A percentile compares a stretch with the other conserved stretches of the same genome.
Evolutionary conservation across 2,797 vertebrate species (phyloP).

Genomic region (Galagoides demidoff): DNA sequence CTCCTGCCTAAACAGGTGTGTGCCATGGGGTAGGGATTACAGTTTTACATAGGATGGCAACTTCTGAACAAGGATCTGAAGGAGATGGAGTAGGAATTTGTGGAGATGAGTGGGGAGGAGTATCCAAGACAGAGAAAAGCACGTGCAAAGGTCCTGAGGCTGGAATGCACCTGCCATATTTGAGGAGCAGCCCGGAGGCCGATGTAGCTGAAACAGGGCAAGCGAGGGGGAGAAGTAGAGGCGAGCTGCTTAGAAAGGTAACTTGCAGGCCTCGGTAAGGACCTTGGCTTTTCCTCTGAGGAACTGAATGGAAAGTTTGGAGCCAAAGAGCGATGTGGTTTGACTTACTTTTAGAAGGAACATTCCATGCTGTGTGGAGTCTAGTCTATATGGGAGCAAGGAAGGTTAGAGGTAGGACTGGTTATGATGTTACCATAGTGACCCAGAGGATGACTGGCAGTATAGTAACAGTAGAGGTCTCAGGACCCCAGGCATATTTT

Average conservation of each 20-base stretch:
- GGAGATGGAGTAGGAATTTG: background rate
- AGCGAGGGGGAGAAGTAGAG: background rate
- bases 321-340: background rate
- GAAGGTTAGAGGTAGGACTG: background rate
- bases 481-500: background rate
- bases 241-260: background rate
- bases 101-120: background rate
- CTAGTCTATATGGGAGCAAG: background rate
- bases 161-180: accelerated
- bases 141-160: background rate
- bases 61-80: background rate
- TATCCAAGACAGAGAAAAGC: background rate
- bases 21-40: background rate
- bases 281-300: background rate
- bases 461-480: too few relatives aligned
- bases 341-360: background rate
- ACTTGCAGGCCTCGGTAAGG: background rate
- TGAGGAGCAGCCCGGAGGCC: background rate
- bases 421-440: background rate
- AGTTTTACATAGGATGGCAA: background rate
- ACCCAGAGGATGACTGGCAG: background rate
- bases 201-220: background rate
- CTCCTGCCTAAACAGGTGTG: background rate
- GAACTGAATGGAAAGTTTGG: background rate
- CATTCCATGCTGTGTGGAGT: too few relatives aligned